These are phyloP conservation scores for Podabrus alpinus DNA, from an alignment of 2,888 invertebrate species.

Conservation along the genomic window DNA sequence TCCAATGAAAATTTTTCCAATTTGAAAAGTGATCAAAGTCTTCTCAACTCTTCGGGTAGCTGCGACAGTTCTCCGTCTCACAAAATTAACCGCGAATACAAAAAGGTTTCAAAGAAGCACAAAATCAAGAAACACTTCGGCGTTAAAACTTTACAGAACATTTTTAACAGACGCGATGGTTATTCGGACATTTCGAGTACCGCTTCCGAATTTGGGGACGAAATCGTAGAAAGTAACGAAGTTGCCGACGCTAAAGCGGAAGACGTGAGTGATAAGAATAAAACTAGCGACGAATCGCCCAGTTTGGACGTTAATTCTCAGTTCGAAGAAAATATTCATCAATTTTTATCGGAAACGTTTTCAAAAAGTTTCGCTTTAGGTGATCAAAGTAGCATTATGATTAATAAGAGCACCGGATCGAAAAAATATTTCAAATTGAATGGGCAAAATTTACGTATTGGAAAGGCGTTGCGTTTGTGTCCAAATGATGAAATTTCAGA, in stretches of 20 bases:
- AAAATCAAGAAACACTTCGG: constrained; percentile 57
- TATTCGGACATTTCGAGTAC: constrained; percentile 56
- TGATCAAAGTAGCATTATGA: constrained; percentile 34
- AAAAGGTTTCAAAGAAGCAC: constrained; percentile 58
- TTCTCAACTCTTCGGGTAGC: constrained; percentile 52
- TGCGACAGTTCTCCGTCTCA: constrained; percentile 63
- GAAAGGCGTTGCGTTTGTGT: constrained; percentile 53
- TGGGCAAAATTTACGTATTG: constrained; percentile 51
- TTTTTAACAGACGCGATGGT: constrained; percentile 54
- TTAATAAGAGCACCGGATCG: constrained; percentile 42
- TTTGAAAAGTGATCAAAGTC: constrained; percentile 54
- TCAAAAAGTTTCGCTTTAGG: constrained; percentile 46
- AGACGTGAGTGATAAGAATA: background rate
- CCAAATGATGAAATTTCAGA: constrained; percentile 49
- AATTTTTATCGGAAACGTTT: constrained; percentile 54
- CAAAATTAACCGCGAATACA: constrained; percentile 54
- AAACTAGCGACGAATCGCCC: background rate
- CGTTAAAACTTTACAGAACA: constrained; percentile 57
- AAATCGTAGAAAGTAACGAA: constrained; percentile 16
- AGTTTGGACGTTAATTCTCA: constrained; percentile 49
- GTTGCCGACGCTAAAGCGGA: background rate
- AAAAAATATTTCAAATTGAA: constrained; percentile 52
- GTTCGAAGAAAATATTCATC: constrained; percentile 55
- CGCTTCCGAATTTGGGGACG: constrained; percentile 51
- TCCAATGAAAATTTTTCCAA: constrained; percentile 53